These are phyloP conservation scores for Cosmia trapezina DNA, from an alignment of 2,888 invertebrate genomes.

Conservation along the genomic window DNA sequence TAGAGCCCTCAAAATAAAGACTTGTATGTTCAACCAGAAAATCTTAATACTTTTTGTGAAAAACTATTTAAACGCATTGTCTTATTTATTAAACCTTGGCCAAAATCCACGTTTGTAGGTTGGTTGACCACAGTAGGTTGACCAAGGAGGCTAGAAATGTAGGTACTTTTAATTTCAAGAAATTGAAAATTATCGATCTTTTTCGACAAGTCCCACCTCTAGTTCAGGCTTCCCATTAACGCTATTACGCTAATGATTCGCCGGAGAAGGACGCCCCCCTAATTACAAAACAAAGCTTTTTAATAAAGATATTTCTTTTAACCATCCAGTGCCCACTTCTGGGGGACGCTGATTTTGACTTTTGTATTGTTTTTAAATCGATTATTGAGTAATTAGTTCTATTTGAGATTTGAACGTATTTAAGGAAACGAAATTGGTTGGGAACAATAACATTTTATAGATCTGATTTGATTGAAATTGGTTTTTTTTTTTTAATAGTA, in stretches of 20 bases:
- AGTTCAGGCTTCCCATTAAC: slow-evolving; percentile 77
- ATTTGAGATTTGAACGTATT: not conserved
- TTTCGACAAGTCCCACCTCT: slow-evolving; percentile 65
- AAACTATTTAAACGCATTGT: not conserved
- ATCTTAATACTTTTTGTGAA: not conserved
- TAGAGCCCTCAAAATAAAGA: not conserved
- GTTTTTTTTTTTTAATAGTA: not conserved
- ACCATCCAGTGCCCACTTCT: slow-evolving; percentile 47
- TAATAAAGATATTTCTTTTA: slow-evolving; percentile 84
- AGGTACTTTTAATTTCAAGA: not conserved
- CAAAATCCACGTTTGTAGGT: not conserved
- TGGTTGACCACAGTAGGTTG: not conserved
- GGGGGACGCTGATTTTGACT: slow-evolving; percentile 22
- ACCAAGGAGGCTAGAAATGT: not conserved
- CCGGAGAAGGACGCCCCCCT: slow-evolving; percentile 77
- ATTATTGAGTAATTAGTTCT: slow-evolving; percentile 11
- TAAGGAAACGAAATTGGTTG: not conserved
- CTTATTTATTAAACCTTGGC: not conserved
- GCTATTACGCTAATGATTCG: slow-evolving; percentile 87
- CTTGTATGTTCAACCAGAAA: not conserved
- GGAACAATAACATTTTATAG: not conserved
- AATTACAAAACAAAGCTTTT: slow-evolving; percentile 88
- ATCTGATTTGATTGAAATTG: not conserved
- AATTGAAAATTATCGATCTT: slow-evolving; percentile 35
- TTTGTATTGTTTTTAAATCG: slow-evolving; percentile 37